Evolutionary conservation across 2,113 vertebrate species (phyloP).

Genomic region (Pan paniscus): DNA sequence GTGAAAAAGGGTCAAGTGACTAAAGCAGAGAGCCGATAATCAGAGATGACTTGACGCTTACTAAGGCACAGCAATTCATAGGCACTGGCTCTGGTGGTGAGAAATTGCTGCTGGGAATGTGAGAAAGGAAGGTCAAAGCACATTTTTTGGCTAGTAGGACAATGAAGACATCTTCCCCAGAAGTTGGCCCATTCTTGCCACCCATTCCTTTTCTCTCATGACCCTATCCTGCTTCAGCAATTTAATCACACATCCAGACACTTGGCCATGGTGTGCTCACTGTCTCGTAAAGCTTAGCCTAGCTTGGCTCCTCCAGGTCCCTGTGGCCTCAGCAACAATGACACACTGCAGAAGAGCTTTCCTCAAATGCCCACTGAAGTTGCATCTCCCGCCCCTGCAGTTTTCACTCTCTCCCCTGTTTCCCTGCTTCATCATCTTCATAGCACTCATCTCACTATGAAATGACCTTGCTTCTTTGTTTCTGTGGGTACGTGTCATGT

Average conservation of each 20-base stretch:
- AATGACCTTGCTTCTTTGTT: background rate
- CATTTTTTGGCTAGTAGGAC: background rate
- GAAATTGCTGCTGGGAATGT: background rate
- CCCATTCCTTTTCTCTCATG: background rate
- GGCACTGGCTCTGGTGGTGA: background rate
- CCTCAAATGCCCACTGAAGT: background rate
- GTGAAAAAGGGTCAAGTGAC: background rate
- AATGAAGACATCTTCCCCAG: background rate
- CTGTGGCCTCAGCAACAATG: background rate
- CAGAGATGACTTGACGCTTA: background rate
- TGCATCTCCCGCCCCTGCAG: background rate
- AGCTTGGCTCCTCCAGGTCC: background rate
- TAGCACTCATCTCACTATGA: background rate
- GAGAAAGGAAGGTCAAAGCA: background rate
- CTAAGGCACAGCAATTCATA: background rate
- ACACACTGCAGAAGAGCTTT: too few relatives aligned
- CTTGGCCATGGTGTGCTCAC: background rate
- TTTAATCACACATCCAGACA: background rate
- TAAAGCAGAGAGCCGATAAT: background rate
- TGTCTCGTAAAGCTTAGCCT: accelerated
- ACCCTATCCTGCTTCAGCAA: background rate
- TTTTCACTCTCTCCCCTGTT: background rate
- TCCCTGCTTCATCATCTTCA: background rate
- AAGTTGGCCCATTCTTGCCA: background rate
- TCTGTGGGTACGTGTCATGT: background rate